Evolutionary conservation across 2,113 vertebrate species (phyloP).

Genomic region (Entosphenus tridentatus): DNA sequence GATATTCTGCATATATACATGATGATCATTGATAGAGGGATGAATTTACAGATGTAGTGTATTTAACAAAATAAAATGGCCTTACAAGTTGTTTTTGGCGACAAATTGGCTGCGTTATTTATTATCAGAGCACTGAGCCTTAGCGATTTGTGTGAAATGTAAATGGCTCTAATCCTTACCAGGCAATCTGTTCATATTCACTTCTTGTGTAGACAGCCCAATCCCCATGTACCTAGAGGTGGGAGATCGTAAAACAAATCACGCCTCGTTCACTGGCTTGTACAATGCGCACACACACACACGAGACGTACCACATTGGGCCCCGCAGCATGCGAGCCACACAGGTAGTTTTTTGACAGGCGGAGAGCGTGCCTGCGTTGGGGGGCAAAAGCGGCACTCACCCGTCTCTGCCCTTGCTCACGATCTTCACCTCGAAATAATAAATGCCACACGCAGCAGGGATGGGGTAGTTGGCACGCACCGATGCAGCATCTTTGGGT

Average conservation of each 20-base stretch:
- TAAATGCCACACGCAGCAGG: constrained; percentile 94
- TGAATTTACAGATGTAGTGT: too few relatives aligned
- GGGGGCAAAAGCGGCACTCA: constrained; percentile 21
- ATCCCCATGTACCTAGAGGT: constrained; percentile 91
- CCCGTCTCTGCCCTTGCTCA: constrained; percentile 98
- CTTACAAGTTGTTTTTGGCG: too few relatives aligned
- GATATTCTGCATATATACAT: too few relatives aligned
- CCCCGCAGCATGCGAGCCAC: not conserved
- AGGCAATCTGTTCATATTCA: constrained; percentile 98
- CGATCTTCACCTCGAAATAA: constrained; percentile 99
- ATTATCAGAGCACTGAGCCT: too few relatives aligned
- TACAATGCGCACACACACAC: not conserved
- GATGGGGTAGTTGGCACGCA: constrained; percentile 88
- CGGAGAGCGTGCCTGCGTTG: not conserved
- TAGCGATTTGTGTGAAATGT: too few relatives aligned
- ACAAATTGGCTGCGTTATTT: too few relatives aligned
- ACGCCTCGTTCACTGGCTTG: constrained; percentile 1
- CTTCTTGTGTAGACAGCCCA: constrained; percentile 90
- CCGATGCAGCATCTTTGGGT: constrained; percentile 90
- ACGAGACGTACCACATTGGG: not conserved
- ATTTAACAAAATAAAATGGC: too few relatives aligned
- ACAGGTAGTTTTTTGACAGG: not conserved
- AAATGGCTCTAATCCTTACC: constrained; percentile 27
- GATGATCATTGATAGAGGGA: too few relatives aligned
- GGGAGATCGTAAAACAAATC: constrained; percentile 13